These are phyloP conservation scores for Hystrix cristata DNA, from an alignment of 2,113 vertebrate species.

Conservation along the genomic window DNA sequence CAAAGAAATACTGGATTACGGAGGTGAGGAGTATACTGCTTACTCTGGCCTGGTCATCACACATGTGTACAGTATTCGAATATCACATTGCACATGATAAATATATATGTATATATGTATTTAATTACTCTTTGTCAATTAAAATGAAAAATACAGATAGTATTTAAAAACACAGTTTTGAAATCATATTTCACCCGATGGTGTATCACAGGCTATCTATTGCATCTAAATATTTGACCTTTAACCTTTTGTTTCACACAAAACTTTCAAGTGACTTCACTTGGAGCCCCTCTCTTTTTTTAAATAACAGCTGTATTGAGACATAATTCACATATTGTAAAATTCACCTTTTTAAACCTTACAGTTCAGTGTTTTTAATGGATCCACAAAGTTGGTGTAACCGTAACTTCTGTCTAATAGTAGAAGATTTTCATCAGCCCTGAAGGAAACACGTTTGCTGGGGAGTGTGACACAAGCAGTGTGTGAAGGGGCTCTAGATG, in stretches of 20 bases:
- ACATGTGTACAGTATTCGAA: background rate
- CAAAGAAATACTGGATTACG: background rate
- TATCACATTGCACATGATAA: background rate
- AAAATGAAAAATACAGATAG: background rate
- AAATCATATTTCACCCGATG: background rate
- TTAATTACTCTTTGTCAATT: background rate
- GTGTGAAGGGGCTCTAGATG: background rate
- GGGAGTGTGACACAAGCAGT: background rate
- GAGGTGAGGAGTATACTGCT: background rate
- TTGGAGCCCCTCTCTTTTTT: background rate
- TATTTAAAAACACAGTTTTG: background rate
- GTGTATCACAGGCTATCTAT: background rate
- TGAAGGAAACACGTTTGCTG: background rate
- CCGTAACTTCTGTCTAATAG: background rate
- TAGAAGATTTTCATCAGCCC: background rate
- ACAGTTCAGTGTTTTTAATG: background rate
- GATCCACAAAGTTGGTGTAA: background rate
- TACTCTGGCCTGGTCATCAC: background rate
- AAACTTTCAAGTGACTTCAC: background rate
- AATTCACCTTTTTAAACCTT: background rate
- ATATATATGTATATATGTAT: background rate
- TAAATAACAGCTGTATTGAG: background rate
- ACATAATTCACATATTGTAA: background rate
- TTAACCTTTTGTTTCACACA: background rate
- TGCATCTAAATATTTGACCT: background rate